Evolutionary conservation across 2,888 invertebrate genomes (phyloP).

Genomic region (Rhynchonema sp.): DNA sequence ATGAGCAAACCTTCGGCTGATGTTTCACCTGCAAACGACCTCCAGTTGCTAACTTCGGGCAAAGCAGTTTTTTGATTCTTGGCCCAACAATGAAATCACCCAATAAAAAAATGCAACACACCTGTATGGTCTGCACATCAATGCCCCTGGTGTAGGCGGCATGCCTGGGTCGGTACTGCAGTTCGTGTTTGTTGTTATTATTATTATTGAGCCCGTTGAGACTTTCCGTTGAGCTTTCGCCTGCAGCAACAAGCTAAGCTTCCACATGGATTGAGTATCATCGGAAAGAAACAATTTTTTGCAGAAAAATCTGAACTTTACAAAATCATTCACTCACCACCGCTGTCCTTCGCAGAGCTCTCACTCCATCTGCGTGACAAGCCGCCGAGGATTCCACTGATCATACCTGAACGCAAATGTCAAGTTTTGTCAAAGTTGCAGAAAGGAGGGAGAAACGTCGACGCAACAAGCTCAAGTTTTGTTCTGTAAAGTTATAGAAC

Average conservation of each 20-base stretch:
- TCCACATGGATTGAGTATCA: not conserved
- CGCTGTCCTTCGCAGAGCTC: conserved; percentile 6
- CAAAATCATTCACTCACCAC: not conserved
- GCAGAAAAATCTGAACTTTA: not conserved
- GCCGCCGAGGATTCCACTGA: conserved; percentile 17
- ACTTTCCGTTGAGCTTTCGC: not conserved
- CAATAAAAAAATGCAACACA: too few relatives aligned
- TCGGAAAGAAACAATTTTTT: not conserved
- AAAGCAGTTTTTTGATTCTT: too few relatives aligned
- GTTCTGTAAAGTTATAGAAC: too few relatives aligned
- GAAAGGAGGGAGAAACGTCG: too few relatives aligned
- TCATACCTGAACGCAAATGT: too few relatives aligned
- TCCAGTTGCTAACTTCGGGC: too few relatives aligned
- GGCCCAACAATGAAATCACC: too few relatives aligned
- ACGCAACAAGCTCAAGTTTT: too few relatives aligned
- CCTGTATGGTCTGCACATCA: conserved; percentile 41
- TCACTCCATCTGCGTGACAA: conserved; percentile 22
- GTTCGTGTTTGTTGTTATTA: not conserved
- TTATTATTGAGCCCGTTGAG: not conserved
- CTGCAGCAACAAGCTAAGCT: not conserved
- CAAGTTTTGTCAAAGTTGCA: too few relatives aligned
- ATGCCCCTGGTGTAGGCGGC: conserved; percentile 46
- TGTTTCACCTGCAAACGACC: too few relatives aligned
- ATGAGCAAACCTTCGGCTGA: too few relatives aligned
- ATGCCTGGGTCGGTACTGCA: conserved; percentile 10